These are phyloP conservation scores for Liopterus haemorrhoidalis DNA, from an alignment of 2,888 invertebrate genomes.

Conservation along the genomic window DNA sequence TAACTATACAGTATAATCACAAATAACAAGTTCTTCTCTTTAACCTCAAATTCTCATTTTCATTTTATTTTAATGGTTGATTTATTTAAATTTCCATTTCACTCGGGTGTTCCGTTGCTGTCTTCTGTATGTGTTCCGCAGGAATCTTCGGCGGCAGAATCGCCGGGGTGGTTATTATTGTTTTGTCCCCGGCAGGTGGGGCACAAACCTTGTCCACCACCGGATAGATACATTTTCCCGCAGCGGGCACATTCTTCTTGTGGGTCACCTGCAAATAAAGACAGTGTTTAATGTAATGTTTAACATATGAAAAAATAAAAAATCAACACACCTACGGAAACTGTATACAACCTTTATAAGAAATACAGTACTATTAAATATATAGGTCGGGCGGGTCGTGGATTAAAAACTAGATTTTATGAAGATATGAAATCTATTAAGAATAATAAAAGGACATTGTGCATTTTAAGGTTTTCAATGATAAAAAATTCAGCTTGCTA, in stretches of 20 bases:
- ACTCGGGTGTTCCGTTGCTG: conserved; percentile 37
- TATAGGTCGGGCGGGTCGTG: too few species aligned
- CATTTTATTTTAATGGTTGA: conserved; percentile 10
- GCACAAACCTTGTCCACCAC: conserved; percentile 35
- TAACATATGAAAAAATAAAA: not conserved
- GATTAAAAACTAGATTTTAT: too few species aligned
- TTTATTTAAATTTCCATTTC: conserved; percentile 14
- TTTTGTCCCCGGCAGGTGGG: conserved; percentile 34
- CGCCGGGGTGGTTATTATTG: conserved; percentile 26
- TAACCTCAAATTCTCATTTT: conserved; percentile 11
- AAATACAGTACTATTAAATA: too few species aligned
- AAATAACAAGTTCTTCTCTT: not conserved
- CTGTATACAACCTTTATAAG: too few species aligned
- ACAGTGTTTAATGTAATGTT: not conserved
- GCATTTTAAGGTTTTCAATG: too few species aligned
- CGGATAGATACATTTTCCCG: conserved; percentile 49
- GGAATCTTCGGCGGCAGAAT: conserved; percentile 39
- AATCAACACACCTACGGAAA: too few species aligned
- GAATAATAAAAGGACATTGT: too few species aligned
- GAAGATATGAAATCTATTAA: too few species aligned
- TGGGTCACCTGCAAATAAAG: conserved; percentile 48
- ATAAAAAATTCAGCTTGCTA: too few species aligned
- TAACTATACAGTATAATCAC: too few species aligned
- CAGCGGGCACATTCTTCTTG: conserved; percentile 57
- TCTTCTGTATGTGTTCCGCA: conserved; percentile 41